Evolutionary conservation across 2,888 invertebrate species (phyloP).

Genomic region (Acanthococcus lagerstroemiae): DNA sequence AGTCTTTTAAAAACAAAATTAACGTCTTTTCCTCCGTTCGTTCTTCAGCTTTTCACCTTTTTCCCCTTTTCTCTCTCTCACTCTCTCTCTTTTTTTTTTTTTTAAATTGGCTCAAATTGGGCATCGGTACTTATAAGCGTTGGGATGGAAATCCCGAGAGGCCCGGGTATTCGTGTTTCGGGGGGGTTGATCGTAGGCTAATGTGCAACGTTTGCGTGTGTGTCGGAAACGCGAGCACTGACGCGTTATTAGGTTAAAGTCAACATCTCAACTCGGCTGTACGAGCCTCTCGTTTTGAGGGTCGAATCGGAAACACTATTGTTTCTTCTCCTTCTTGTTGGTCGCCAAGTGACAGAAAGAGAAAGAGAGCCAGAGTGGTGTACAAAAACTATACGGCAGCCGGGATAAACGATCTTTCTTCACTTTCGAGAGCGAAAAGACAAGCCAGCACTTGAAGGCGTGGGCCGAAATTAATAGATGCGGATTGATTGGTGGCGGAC

Average conservation of each 20-base stretch:
- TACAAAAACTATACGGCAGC: too few relatives aligned
- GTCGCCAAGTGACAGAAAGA: too few relatives aligned
- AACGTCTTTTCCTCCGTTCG: constrained; percentile 20
- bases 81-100: constrained; percentile 18
- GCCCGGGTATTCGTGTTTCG: constrained; percentile 8
- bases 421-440: too few relatives aligned
- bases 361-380: too few relatives aligned
- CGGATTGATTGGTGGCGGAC: too few relatives aligned
- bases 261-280: constrained; percentile 7
- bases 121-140: constrained; percentile 29
- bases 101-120: constrained; percentile 28
- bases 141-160: constrained; percentile 24
- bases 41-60: constrained; percentile 21
- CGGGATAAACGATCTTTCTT: too few relatives aligned
- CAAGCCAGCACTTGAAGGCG: too few relatives aligned
- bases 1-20: constrained; percentile 30
- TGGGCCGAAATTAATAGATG: too few relatives aligned
- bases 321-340: too few relatives aligned
- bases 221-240: neutral
- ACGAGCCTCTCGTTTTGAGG: too few relatives aligned
- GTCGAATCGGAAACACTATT: too few relatives aligned
- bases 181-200: constrained; percentile 1
- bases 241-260: constrained; percentile 29
- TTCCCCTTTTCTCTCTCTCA: constrained; percentile 8
- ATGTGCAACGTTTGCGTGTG: neutral